Evolutionary conservation across 2,888 invertebrate species (phyloP), one percentile per base, ranked within the genome.

Genomic region (Eupithecia pulchellata): DNA sequence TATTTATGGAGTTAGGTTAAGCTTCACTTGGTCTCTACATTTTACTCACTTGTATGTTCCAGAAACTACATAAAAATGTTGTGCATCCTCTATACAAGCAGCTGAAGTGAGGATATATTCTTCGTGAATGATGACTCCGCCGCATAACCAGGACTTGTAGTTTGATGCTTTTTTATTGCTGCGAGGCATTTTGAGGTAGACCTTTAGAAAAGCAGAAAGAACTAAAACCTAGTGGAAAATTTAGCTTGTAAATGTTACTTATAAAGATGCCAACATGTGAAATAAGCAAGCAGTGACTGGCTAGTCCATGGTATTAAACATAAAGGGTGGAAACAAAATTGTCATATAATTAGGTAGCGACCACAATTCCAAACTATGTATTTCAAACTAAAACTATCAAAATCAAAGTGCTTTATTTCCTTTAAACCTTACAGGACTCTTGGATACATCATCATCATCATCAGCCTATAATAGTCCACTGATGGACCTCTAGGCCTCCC

Each of bases 21-120:
- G 8, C 2, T 9, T 39, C 5, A 39, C n/a, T 42, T 8, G 4
- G 42, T 42, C n/a, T n/a, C 20, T 17, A 11, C 5, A 42, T 36
- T 52, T 42, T 1, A 66, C 81, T 82, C 82, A 92, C 91, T 88
- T 91, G 72, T 90, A 91, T 42, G 91, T 91, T 1, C 91, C 92
- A 62, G 92, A 91, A 36, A 92, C 90, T 0, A 92, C 82, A 67
- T 91, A 91, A 68, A 92, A 91, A 74, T 91, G 90, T 64, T 89
- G 88, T 8, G 89, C 91, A 42, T 92, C 91, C 77, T 91, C 87
- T 29, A 91, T 91, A 73, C 92, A 92, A 30, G 91, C 92, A 0
- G 92, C 92, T 8, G 92, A 92, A 2, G 92, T 92, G 4, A 92
- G 72, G n/a, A 92, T 85, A 34, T 90, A 92, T 64, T 92, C 91